These are phyloP conservation scores for Smittia aterrima DNA, from an alignment of 2,888 invertebrate genomes.

Conservation along the genomic window DNA sequence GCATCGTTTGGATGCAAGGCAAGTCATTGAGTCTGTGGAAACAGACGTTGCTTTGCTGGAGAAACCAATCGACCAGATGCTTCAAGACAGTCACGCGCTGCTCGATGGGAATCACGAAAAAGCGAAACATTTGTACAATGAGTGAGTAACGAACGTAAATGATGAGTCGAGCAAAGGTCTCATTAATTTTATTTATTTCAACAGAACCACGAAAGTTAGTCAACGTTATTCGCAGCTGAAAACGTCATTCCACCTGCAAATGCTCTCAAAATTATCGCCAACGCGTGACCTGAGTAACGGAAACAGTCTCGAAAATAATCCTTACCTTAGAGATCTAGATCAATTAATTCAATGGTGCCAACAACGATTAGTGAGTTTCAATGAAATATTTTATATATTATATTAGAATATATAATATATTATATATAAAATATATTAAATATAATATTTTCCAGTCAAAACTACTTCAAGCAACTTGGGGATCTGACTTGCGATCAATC, in stretches of 20 bases:
- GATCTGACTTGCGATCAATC: slow-evolving; percentile 87
- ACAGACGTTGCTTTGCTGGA: slow-evolving; percentile 82
- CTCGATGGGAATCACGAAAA: slow-evolving; percentile 86
- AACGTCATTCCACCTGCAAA: slow-evolving; percentile 81
- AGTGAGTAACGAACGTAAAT: slow-evolving; percentile 20
- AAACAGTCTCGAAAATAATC: slow-evolving; percentile 87
- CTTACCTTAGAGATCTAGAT: slow-evolving; percentile 86
- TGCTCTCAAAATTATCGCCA: slow-evolving; percentile 80
- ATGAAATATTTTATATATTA: no score
- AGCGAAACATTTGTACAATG: slow-evolving; percentile 72
- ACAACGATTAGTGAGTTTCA: slow-evolving; percentile 65
- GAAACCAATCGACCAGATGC: slow-evolving; percentile 82
- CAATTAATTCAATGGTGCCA: slow-evolving; percentile 96
- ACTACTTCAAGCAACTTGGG: slow-evolving; percentile 88
- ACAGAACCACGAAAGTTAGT: slow-evolving; percentile 79
- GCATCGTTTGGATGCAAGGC: slow-evolving; percentile 92
- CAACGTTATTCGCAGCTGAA: slow-evolving; percentile 87
- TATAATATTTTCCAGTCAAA: slow-evolving; percentile 57
- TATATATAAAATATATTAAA: background rate
- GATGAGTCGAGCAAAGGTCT: background rate
- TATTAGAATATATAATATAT: background rate
- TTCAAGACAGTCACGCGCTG: slow-evolving; percentile 82
- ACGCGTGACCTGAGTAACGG: slow-evolving; percentile 87
- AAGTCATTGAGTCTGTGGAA: slow-evolving; percentile 86
- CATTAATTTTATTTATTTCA: background rate